Base-by-base conservation (phyloP, 1,140 invertebrate genomes). In the Diorhabda elongata region DNA sequence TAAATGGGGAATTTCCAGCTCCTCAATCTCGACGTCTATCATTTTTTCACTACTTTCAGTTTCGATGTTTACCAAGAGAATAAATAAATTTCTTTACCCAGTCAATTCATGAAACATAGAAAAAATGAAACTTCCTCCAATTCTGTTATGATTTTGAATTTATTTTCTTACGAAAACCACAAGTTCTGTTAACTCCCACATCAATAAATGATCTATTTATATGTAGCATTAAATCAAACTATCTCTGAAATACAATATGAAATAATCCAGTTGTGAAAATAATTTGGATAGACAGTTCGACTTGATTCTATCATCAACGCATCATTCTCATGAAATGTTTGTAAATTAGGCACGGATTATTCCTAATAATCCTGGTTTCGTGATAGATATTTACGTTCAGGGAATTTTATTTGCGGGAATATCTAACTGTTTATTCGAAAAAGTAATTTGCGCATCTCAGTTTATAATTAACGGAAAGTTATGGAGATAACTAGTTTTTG, bases 261-360 rank as follows among this genome's bases (percentile, higher is more conserved):
- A 57, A 52, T 11, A 65, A 41, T n/a, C 26, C 64, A 57, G 64
- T 52, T 65, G 64, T 52, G 42, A 69, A 69, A 69, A 69, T 57
- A 69, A 69, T n/a, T 52, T 43, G 42, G 41, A 62, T 42, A 64
- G 68, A 69, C 61, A 26, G 68, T 61, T 68, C 61, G 44, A 3
- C 42, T 43, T 26, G 43, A 41, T 26, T 65, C 44, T 42, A 57
- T 65, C 64, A 6, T 42, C 64, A 44, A n/a, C 42, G 42, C 42
- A 62, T 62, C 61, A 62, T 62, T n/a, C 44, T 43, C 61, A 4
- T 62, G 61, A 43, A 41, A 62, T 62, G 4, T 62, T 62, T 43
- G 44, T 62, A 62, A 62, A 62, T 42, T 62, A 6, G 5, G 2
- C 26, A 6, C 43, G 2, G 61, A 3, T 2, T 44, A 62, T 41